Percentiles rank a stretch among this genome's conserved stretches.
These are phyloP conservation scores for Julus scandinavius DNA, from an alignment of 2,888 invertebrate species.

Conservation along the genomic window DNA sequence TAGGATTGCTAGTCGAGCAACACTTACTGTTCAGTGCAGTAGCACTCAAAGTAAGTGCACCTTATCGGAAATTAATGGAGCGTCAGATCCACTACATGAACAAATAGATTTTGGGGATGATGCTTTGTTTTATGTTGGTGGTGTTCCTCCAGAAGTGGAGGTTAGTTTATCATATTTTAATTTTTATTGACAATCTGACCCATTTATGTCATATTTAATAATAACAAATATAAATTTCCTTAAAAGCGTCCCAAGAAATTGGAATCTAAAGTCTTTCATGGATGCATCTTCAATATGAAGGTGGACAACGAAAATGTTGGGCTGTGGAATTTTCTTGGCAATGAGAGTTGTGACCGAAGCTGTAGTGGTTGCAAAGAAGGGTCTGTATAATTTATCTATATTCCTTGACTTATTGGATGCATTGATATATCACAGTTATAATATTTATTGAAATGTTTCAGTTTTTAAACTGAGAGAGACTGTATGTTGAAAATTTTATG, in stretches of 20 bases:
- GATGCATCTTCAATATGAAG: constrained; percentile 83
- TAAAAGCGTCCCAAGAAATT: constrained; percentile 38
- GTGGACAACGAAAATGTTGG: constrained; percentile 83
- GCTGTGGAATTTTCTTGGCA: constrained; percentile 85
- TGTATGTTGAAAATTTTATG: no score
- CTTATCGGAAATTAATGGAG: not conserved
- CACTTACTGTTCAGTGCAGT: not conserved
- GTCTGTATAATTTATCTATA: constrained; percentile 65
- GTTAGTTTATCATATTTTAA: not conserved
- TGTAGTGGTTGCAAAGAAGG: constrained; percentile 83
- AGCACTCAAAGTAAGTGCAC: not conserved
- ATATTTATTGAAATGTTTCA: not conserved
- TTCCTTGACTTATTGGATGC: not conserved
- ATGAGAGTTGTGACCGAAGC: constrained; percentile 69
- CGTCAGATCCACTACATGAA: not conserved
- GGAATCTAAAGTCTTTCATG: constrained; percentile 68
- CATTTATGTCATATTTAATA: not conserved
- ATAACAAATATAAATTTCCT: not conserved
- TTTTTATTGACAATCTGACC: not conserved
- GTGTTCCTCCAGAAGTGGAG: constrained; percentile 63
- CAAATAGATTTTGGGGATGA: constrained; percentile 48
- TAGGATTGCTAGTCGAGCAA: constrained; percentile 5
- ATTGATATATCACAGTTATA: not conserved
- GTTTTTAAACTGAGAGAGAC: no score
- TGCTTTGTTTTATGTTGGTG: constrained; percentile 70